Evolutionary conservation across 2,113 vertebrate species (phyloP).

Genomic region (Hymenochirus boettgeri): DNA sequence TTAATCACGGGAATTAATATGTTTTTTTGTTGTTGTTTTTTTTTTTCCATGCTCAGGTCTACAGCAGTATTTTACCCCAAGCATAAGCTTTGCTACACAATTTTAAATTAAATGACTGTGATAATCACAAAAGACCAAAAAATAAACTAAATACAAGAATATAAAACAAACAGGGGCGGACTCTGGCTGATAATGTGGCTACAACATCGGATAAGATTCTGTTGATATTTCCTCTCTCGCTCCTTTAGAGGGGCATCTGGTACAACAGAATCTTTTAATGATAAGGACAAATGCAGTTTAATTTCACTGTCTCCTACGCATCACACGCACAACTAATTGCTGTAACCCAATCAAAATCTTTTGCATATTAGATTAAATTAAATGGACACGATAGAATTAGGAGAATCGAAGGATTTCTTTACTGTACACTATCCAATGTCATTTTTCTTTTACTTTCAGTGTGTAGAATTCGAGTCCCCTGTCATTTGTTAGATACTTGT

Average conservation of each 20-base stretch:
- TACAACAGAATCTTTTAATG: background rate
- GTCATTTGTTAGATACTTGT: background rate
- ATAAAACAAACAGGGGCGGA: conserved; percentile 20
- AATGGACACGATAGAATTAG: background rate
- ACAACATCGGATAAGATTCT: conserved; percentile 3
- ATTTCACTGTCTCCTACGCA: conserved; percentile 1
- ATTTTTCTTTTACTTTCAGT: background rate
- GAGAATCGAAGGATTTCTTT: background rate
- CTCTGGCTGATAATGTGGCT: conserved; percentile 31
- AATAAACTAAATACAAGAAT: too few relatives aligned
- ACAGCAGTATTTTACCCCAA: conserved; percentile 33
- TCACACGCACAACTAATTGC: background rate
- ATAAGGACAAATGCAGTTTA: background rate
- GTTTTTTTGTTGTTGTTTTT: conserved; percentile 31
- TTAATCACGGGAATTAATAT: conserved; percentile 37
- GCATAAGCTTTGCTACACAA: conserved; percentile 21
- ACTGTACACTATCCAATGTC: background rate
- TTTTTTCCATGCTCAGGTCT: too few relatives aligned
- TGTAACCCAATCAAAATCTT: background rate
- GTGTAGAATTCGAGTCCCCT: conserved; percentile 2
- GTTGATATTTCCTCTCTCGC: background rate
- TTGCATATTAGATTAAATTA: background rate
- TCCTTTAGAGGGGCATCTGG: background rate
- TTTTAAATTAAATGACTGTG: conserved; percentile 41
- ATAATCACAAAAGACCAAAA: conserved; percentile 32